These are phyloP conservation scores for Argyra leucocephala DNA, from an alignment of 2,888 invertebrate genomes.

Conservation along the genomic window DNA sequence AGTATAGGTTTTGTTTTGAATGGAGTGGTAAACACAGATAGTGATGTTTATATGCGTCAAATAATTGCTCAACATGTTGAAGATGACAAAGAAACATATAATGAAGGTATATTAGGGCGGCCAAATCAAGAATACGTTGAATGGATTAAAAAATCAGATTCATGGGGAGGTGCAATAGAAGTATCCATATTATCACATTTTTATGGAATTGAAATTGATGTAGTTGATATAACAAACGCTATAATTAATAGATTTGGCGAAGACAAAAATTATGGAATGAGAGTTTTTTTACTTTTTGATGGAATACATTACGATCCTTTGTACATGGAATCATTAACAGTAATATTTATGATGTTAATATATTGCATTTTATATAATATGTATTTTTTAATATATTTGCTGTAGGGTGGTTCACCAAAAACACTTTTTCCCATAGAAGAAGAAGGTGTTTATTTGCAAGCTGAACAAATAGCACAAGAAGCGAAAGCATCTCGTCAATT, in stretches of 20 bases:
- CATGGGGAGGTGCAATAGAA: constrained; percentile 97
- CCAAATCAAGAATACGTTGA: constrained; percentile 75
- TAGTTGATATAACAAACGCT: constrained; percentile 82
- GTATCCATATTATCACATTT: constrained; percentile 76
- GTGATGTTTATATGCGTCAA: constrained; percentile 68
- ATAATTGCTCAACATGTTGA: constrained; percentile 73
- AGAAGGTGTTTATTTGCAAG: constrained; percentile 61
- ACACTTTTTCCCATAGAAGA: constrained; percentile 75
- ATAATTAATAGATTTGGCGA: constrained; percentile 90
- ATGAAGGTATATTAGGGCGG: constrained; percentile 76
- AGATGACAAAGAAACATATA: constrained; percentile 66
- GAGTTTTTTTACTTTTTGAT: constrained; percentile 85
- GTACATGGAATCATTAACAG: constrained; percentile 70
- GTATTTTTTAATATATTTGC: constrained; percentile 21
- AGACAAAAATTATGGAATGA: constrained; percentile 70
- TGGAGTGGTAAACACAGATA: constrained; percentile 66
- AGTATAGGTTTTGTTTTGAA: constrained; percentile 62
- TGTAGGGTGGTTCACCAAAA: constrained; percentile 61
- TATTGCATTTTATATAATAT: not conserved
- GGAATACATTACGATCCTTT: constrained; percentile 95
- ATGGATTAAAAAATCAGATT: constrained; percentile 81
- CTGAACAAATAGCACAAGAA: constrained; percentile 75
- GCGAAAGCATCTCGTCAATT: constrained; percentile 82
- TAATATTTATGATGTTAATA: constrained; percentile 43
- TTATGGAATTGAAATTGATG: constrained; percentile 85